Conservation (phyloP, 2,888 invertebrate species). For the Galeopsomyia nigrocyanea region DNA sequence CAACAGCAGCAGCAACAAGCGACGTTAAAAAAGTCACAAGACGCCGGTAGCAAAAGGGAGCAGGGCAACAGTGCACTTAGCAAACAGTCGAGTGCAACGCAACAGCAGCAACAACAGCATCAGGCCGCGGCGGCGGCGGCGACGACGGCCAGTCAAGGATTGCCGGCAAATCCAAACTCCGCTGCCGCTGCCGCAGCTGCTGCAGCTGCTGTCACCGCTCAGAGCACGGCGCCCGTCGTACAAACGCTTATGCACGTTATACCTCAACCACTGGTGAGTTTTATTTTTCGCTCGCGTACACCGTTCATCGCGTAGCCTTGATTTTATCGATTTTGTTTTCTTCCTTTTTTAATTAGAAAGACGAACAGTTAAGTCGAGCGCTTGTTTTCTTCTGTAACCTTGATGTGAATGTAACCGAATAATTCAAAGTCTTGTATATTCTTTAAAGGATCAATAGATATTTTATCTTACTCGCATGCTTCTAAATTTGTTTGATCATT, state of each 20-base stretch:
- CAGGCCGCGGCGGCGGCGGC: constrained; percentile 52
- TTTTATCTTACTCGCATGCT: too few species aligned
- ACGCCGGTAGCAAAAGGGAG: constrained; percentile 38
- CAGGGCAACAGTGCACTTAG: constrained; percentile 36
- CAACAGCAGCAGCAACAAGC: constrained; percentile 55
- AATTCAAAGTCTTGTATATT: too few species aligned
- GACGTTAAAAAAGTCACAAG: constrained; percentile 56
- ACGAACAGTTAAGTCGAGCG: too few species aligned
- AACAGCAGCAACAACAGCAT: constrained; percentile 50
- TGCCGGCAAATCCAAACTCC: constrained; percentile 63
- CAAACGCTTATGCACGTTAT: constrained; percentile 67
- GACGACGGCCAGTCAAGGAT: constrained; percentile 59
- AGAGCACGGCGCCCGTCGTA: constrained; percentile 63
- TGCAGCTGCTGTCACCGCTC: constrained; percentile 55
- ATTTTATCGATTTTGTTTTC: constrained; percentile 3
- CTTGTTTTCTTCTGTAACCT: too few species aligned
- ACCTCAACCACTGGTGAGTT: constrained; percentile 66
- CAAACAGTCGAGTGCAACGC: constrained; percentile 36
- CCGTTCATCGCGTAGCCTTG: neutral
- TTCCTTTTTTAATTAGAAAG: too few species aligned
- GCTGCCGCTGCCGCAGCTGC: constrained; percentile 19
- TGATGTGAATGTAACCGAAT: too few species aligned
- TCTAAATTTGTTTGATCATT: too few species aligned
- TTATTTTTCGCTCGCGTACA: neutral
- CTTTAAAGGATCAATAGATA: too few species aligned